These are phyloP conservation scores for Epizoanthus fatuus DNA, from an alignment of 92 coral and sea anemone species.

Conservation along the genomic window DNA sequence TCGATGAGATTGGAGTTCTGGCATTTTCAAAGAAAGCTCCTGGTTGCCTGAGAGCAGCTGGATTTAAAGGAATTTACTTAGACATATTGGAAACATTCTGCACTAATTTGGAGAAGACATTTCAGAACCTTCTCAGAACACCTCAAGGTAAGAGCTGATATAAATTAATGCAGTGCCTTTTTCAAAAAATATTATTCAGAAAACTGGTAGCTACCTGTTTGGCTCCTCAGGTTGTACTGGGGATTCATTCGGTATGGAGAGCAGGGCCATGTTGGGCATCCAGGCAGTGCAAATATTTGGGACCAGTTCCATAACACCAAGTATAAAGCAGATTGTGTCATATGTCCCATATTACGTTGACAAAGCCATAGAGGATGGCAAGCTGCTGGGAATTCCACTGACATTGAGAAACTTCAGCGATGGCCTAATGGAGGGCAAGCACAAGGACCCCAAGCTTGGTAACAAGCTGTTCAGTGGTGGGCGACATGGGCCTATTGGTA, in stretches of 20 bases:
- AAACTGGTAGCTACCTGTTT: too few relatives aligned
- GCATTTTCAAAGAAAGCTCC: slow-evolving; percentile 59
- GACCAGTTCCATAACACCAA: slow-evolving; percentile 52
- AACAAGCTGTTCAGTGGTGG: slow-evolving; percentile 61
- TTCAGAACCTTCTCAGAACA: slow-evolving; percentile 19
- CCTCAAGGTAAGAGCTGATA: slow-evolving; percentile 8
- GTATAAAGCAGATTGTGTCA: slow-evolving; percentile 51
- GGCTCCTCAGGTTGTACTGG: slow-evolving; percentile 5
- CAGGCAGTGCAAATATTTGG: slow-evolving; percentile 60
- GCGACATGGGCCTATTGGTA: slow-evolving; percentile 42
- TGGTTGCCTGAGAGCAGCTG: slow-evolving; percentile 39
- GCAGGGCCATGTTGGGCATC: slow-evolving; percentile 47
- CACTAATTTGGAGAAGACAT: neutral
- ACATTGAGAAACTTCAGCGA: slow-evolving; percentile 48
- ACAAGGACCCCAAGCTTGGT: slow-evolving; percentile 48
- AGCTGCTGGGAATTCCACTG: slow-evolving; percentile 49
- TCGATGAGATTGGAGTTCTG: slow-evolving; percentile 70
- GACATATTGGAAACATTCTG: slow-evolving; percentile 45
- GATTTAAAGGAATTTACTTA: slow-evolving; percentile 50
- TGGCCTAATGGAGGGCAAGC: slow-evolving; percentile 52
- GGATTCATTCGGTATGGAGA: slow-evolving; percentile 39
- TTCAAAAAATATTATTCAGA: too few relatives aligned
- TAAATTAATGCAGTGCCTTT: too few relatives aligned
- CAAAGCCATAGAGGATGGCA: slow-evolving; percentile 56
- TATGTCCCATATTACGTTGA: slow-evolving; percentile 46